phyloP scores from a whole-genome alignment of 1,140 invertebrate species.

The Carposina sasakii region DNA sequence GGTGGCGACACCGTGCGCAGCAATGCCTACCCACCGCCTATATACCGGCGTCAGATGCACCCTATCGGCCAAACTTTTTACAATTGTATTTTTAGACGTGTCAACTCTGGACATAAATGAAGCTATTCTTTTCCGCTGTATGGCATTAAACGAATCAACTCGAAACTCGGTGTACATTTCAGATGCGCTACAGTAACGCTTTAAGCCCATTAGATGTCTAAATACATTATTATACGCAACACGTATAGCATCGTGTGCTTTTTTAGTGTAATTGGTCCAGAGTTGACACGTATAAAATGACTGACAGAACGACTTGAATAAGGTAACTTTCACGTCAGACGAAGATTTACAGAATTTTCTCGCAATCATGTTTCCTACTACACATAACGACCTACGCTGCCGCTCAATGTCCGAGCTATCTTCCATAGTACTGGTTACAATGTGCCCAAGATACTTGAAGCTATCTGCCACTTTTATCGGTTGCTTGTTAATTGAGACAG shows the following conservation, averaged over 20 bases:
- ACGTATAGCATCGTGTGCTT: neutral
- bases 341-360: neutral
- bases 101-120: neutral
- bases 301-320: constrained; percentile 1
- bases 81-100: neutral
- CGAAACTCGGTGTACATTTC: neutral
- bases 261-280: constrained; percentile 5
- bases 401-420: constrained; percentile 1
- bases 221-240: constrained; percentile 10
- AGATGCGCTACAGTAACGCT: constrained; percentile 6
- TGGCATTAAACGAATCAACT: neutral
- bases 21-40: neutral
- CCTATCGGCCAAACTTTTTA: neutral
- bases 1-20: too few species aligned
- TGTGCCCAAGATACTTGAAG: constrained; percentile 4
- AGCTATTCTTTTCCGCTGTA: neutral
- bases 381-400: neutral
- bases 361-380: constrained; percentile 2
- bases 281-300: constrained; percentile 10
- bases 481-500: neutral
- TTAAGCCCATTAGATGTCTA: constrained; percentile 4
- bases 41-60: neutral
- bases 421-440: neutral
- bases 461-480: neutral
- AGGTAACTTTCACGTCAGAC: neutral